Base-by-base conservation (phyloP, 2,888 invertebrate species). In the Diplazon laetatorius region DNA sequence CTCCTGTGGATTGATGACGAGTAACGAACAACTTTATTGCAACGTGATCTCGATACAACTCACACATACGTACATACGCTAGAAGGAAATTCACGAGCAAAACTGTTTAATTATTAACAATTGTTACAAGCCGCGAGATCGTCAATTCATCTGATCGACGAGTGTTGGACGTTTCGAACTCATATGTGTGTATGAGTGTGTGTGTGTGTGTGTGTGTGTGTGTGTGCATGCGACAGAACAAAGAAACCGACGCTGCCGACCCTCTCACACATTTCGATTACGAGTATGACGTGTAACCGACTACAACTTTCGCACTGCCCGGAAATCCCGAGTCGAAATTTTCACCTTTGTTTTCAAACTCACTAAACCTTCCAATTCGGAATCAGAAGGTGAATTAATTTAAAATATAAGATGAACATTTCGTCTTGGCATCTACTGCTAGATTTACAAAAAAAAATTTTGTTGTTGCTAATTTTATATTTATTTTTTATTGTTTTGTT, bases 81-180 rank as follows among this genome's bases (percentile, higher is more conserved):
- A 35, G 14, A 6, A 55, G 55, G 2, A 14, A 55, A 30, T 3
- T 25, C 55, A 35, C 10, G 65, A 50, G 39, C 65, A 37, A 20
- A 37, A 78, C 65, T 65, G 66, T 78, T 78, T 72, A 78, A 80
- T 80, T 78, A 78, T 76, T 71, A 55, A 48, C 66, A 78, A 78
- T 78, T 73, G 76, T 69, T 50, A 73, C 73, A 62, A 76, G 72
- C 59, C 78, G 76, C 69, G 78, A 80, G 78, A 78, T 80, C 63
- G 63, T 78, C 72, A 69, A 80, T 82, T 80, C 73, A 68, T 60
- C 68, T 75, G 63, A 52, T 78, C 79, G 78, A 72, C 75, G 63
- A 55, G 50, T 65, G 70, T 60, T 66, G 73, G 73, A 63, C 69
- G 52, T 30, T 30, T 2, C 6, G 30, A 2, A 2, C 30, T 5